Evolutionary conservation across 2,888 invertebrate genomes (phyloP).

Genomic region (Drosophila subsilvestris): DNA sequence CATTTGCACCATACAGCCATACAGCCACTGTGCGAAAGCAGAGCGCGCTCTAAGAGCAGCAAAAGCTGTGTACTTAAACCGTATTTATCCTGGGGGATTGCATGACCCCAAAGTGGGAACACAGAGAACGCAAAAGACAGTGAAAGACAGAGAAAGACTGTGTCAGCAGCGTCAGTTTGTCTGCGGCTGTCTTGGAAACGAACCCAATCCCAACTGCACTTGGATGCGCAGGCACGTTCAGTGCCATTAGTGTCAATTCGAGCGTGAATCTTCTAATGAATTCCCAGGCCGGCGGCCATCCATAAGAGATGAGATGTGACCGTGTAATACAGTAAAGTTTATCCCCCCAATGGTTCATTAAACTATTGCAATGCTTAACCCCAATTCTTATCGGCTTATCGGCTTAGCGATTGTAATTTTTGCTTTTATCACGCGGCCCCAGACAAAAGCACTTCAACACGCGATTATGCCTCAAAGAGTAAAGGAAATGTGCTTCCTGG

Average conservation of each 20-base stretch:
- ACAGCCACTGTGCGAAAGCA: slow-evolving; percentile 10
- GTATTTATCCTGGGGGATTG: slow-evolving; percentile 54
- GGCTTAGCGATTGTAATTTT: slow-evolving; percentile 46
- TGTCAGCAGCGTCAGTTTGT: slow-evolving; percentile 52
- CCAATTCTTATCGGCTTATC: slow-evolving; percentile 23
- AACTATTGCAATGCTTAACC: slow-evolving; percentile 42
- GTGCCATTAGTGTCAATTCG: slow-evolving; percentile 52
- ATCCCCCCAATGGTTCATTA: slow-evolving; percentile 44
- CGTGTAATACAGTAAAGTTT: slow-evolving; percentile 18
- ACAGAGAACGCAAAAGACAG: neutral
- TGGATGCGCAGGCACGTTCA: slow-evolving; percentile 54
- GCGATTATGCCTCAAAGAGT: slow-evolving; percentile 29
- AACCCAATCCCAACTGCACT: slow-evolving; percentile 9
- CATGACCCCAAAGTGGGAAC: slow-evolving; percentile 24
- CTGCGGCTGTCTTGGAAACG: slow-evolving; percentile 26
- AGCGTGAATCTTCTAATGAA: slow-evolving; percentile 35
- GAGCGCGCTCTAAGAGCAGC: slow-evolving; percentile 12
- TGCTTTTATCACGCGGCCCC: slow-evolving; percentile 29
- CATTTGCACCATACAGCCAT: slow-evolving; percentile 1
- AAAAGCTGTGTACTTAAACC: slow-evolving; percentile 34
- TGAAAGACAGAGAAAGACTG: neutral
- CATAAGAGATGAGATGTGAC: slow-evolving; percentile 27
- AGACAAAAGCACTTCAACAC: slow-evolving; percentile 40
- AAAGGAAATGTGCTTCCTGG: slow-evolving; percentile 27
- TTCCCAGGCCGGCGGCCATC: slow-evolving; percentile 17